Percentiles rank a stretch among this genome's conserved stretches.
Conservation (phyloP, 1,140 invertebrate species). For the Sarcophaga bullata region DNA sequence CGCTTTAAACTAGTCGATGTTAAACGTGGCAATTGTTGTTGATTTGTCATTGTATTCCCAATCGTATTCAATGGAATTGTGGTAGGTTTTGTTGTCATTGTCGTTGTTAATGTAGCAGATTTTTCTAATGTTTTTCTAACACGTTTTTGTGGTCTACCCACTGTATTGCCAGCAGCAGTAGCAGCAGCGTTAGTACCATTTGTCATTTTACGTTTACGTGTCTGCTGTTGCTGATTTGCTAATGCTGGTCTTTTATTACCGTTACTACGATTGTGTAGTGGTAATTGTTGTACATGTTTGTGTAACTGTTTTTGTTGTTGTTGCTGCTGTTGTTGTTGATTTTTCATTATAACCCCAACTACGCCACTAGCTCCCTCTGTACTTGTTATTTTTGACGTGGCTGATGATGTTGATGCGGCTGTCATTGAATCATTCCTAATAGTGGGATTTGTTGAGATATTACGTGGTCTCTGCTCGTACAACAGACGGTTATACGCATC, state of each 20-base stretch:
- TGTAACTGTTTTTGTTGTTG: constrained; percentile 5
- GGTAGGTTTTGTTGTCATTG: neutral
- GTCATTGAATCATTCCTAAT: neutral
- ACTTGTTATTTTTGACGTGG: neutral
- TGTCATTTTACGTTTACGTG: constrained; percentile 51
- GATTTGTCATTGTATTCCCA: constrained; percentile 4
- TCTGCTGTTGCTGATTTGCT: neutral
- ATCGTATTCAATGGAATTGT: neutral
- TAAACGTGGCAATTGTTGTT: constrained; percentile 46
- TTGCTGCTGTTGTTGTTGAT: constrained; percentile 12
- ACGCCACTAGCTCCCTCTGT: neutral
- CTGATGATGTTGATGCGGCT: neutral
- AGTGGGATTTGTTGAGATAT: constrained; percentile 58
- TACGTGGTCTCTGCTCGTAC: constrained; percentile 81
- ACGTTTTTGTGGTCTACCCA: constrained; percentile 57
- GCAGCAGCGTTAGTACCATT: constrained; percentile 46
- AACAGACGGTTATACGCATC: constrained; percentile 81
- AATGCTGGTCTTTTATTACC: neutral
- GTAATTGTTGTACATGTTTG: neutral
- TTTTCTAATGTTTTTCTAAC: constrained; percentile 49
- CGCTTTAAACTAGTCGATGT: constrained; percentile 54
- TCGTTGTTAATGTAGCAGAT: neutral
- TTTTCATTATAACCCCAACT: neutral
- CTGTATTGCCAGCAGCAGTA: constrained; percentile 51
- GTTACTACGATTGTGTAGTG: neutral